Percentiles rank a stretch among this genome's conserved stretches.
Evolutionary conservation across 2,888 invertebrate species (phyloP).

Genomic region (Thecocarcelia acutangulata): DNA sequence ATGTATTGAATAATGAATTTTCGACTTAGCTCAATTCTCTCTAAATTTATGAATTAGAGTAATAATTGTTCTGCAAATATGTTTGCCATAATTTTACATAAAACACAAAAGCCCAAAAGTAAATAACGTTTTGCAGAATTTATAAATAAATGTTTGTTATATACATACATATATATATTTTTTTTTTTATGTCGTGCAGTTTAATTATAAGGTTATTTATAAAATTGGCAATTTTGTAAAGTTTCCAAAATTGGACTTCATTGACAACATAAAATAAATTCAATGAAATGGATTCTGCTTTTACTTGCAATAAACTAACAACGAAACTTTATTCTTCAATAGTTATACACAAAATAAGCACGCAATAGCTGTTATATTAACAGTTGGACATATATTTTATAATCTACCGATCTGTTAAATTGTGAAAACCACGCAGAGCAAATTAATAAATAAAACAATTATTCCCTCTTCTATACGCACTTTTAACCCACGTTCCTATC

Average conservation of each 20-base stretch:
- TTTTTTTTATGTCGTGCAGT: too few relatives aligned
- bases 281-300: conserved; percentile 58
- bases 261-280: conserved; percentile 13
- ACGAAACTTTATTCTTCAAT: conserved; percentile 60
- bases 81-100: too few relatives aligned
- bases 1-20: too few relatives aligned
- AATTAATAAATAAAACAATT: conserved; percentile 9
- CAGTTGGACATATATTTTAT: conserved; percentile 47
- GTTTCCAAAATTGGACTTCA: conserved; percentile 9
- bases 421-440: background rate
- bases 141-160: too few relatives aligned
- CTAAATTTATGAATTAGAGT: too few relatives aligned
- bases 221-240: too few relatives aligned
- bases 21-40: too few relatives aligned
- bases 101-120: too few relatives aligned
- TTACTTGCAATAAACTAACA: conserved; percentile 54
- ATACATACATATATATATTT: too few relatives aligned
- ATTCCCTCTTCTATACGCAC: background rate
- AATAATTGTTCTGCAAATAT: too few relatives aligned
- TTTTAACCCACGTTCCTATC: conserved; percentile 7
- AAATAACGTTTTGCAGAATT: too few relatives aligned
- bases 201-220: too few relatives aligned
- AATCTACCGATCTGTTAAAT: conserved; percentile 9
- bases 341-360: conserved; percentile 28
- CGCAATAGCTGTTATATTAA: conserved; percentile 61